These are phyloP conservation scores for Boloria selene DNA, from an alignment of 2,888 invertebrate species.

Conservation along the genomic window DNA sequence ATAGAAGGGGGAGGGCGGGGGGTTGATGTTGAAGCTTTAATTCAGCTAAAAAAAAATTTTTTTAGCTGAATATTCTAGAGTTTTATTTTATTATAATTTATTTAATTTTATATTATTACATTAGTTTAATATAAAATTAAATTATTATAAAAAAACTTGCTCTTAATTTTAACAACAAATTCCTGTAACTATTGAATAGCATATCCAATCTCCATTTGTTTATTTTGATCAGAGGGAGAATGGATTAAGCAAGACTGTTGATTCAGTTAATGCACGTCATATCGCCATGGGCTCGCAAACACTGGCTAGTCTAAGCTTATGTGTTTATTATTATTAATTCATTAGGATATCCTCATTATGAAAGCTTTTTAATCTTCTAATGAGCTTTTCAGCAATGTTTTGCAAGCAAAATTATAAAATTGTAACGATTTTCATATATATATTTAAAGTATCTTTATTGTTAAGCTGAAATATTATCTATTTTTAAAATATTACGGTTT, in stretches of 20 bases:
- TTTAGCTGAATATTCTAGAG: conserved; percentile 86
- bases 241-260: conserved; percentile 68
- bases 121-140: too few species aligned
- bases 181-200: conserved; percentile 9
- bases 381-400: background rate
- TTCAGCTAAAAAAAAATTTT: too few species aligned
- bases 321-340: background rate
- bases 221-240: conserved; percentile 43
- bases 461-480: too few species aligned
- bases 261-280: conserved; percentile 79
- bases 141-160: too few species aligned
- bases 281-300: conserved; percentile 72
- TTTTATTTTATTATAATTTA: too few species aligned
- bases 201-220: conserved; percentile 25
- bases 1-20: too few species aligned
- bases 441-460: too few species aligned
- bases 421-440: background rate
- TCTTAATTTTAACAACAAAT: too few species aligned
- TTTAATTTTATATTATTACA: too few species aligned
- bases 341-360: background rate
- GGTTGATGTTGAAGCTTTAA: too few species aligned
- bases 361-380: background rate
- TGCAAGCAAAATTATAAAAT: background rate
- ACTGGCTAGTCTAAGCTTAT: conserved; percentile 36
- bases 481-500: too few species aligned